Evolutionary conservation across 2,888 invertebrate genomes (phyloP).

Genomic region (Nysson spinosus): DNA sequence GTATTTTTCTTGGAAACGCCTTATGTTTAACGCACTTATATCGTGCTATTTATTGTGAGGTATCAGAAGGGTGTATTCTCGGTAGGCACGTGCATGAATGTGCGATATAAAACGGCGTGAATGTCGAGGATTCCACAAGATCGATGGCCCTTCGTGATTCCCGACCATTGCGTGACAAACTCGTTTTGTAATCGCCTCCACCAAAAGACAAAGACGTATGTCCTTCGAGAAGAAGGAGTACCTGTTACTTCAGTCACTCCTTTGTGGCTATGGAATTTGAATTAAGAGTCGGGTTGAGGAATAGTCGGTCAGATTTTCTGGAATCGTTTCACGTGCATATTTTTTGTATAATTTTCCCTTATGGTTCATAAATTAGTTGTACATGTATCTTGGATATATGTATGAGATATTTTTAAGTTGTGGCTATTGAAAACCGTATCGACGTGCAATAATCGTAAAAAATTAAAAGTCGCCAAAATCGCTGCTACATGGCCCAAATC

Average conservation of each 20-base stretch:
- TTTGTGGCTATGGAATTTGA: conserved; percentile 23
- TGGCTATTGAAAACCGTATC: too few relatives aligned
- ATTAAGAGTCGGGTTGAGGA: conserved; percentile 44
- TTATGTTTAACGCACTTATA: too few relatives aligned
- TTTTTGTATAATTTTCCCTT: too few relatives aligned
- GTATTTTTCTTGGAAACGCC: too few relatives aligned
- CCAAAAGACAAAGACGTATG: conserved; percentile 41
- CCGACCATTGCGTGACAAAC: conserved; percentile 45
- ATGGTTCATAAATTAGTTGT: too few relatives aligned
- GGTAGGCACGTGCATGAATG: neutral
- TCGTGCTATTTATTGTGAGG: too few relatives aligned
- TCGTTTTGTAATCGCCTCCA: conserved; percentile 49
- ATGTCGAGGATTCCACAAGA: conserved; percentile 28
- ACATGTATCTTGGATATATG: too few relatives aligned
- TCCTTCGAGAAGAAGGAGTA: conserved; percentile 41
- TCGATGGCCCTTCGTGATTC: conserved; percentile 44
- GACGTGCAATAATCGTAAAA: too few relatives aligned
- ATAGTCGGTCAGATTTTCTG: conserved; percentile 41
- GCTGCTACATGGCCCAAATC: too few relatives aligned
- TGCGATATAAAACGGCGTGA: neutral
- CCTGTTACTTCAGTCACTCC: conserved; percentile 30
- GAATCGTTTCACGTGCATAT: conserved; percentile 26
- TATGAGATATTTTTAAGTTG: too few relatives aligned
- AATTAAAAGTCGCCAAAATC: too few relatives aligned
- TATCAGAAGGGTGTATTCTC: too few relatives aligned